Conservation (phyloP, 2,113 vertebrate species). For the Casuarius casuarius region DNA sequence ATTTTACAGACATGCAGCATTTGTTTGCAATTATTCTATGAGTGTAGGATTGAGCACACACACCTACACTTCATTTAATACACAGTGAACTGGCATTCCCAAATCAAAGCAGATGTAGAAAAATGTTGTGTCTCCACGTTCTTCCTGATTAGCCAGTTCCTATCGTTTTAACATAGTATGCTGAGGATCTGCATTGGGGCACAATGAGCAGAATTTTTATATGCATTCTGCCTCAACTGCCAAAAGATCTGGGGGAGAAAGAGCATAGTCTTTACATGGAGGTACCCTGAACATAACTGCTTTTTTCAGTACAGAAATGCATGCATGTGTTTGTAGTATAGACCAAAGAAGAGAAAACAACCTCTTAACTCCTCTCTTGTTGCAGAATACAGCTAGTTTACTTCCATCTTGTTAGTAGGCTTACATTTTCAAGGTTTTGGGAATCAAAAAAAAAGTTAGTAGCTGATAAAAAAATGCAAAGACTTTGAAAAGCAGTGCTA, state of each 20-base stretch:
- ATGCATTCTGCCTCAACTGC: neutral
- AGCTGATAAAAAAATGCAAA: neutral
- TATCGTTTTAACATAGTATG: neutral
- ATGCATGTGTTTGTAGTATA: neutral
- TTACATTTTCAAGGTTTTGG: neutral
- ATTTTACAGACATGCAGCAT: neutral
- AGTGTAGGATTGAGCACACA: neutral
- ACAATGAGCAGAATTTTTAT: neutral
- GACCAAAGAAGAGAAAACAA: neutral
- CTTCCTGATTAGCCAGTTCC: neutral
- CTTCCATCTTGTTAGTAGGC: neutral
- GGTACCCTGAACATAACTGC: neutral
- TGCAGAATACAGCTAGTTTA: neutral
- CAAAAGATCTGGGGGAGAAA: neutral
- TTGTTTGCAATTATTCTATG: neutral
- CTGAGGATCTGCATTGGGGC: neutral
- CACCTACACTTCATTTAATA: conserved; percentile 43
- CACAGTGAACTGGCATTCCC: neutral
- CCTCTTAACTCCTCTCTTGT: neutral
- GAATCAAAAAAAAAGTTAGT: neutral
- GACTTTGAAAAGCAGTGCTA: neutral
- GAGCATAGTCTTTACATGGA: neutral
- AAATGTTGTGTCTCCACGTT: neutral
- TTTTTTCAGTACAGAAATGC: neutral
- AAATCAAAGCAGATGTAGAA: neutral